Evolutionary conservation across 2,113 vertebrate genomes (phyloP), one percentile per base, ranked within the genome.

Genomic region (Dromas ardeola): DNA sequence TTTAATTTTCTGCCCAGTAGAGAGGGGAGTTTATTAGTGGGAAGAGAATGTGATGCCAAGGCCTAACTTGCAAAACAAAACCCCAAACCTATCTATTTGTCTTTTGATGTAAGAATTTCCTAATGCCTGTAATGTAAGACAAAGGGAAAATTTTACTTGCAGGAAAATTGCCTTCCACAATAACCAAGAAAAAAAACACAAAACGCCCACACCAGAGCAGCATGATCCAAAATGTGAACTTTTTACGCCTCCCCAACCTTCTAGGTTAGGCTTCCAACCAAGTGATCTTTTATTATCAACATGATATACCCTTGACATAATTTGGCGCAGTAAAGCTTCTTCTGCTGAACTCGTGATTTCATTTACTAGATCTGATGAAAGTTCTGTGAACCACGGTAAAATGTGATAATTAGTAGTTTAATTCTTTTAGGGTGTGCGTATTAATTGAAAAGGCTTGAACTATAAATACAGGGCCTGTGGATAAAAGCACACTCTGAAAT

Each of bases 321-420:
- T 95, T 94, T 93, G 95, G 96, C 87, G 73, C 69, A 89, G 93
- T 96, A 90, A 96, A 96, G 92, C 93, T 95, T 93, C 95, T 93
- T 97, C 96, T 96, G 90, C 92, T 97, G 97, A 98, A 97, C 97
- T 97, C 86, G 92, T 91, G 97, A 97, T 85, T 97, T 97, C 97
- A 95, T 97, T 97, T 97, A 97, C 91, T 93, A 94, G 94, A 96
- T 88, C 97, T 96, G 95, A 98, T 97, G 95, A 95, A 98, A 98
- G 95, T 97, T 96, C 90, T 94, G 91, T 97, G 97, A 98, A 97
- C 98, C 97, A 97, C 95, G 42, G 95, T 96, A 97, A 98, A 97
- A 98, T 96, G 97, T 93, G 95, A 97, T 98, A 98, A 98, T 98
- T 98, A 98, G 96, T 95, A 97, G 94, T 97, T 98, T 98, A 98